Percentiles rank a stretch among this genome's conserved stretches.
Conservation (phyloP, 2,113 vertebrate genomes). For the Thalassarche chlororhynchos region DNA sequence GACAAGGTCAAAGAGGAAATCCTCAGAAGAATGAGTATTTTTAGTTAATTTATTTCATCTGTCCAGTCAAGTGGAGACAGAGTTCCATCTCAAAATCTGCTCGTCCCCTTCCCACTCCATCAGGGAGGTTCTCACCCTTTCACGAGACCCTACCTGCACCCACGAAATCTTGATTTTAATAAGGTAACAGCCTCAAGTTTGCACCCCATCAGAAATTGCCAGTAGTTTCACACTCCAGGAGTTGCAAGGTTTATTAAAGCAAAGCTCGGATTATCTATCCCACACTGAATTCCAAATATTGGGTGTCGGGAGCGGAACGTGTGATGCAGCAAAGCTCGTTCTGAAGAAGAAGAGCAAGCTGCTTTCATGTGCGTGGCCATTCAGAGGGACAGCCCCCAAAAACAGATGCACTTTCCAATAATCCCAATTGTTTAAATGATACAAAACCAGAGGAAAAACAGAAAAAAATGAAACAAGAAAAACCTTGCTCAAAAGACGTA, state of each 20-base stretch:
- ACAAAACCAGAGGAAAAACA: not conserved
- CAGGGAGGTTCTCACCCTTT: not conserved
- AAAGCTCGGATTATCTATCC: not conserved
- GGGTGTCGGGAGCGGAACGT: not conserved
- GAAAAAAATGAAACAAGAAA: not conserved
- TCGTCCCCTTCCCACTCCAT: not conserved
- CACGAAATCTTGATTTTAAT: not conserved
- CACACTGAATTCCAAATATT: not conserved
- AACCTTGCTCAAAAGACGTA: not conserved
- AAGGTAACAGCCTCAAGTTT: not conserved
- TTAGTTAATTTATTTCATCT: not conserved
- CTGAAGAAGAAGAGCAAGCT: not conserved
- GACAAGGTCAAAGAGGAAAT: not conserved
- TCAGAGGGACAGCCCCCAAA: not conserved
- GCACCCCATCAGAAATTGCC: not conserved
- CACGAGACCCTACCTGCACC: not conserved
- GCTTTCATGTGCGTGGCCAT: not conserved
- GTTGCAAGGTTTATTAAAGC: not conserved
- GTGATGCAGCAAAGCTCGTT: not conserved
- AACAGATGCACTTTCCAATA: not conserved
- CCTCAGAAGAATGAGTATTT: not conserved
- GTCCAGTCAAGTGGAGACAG: not conserved
- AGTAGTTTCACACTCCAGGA: not conserved
- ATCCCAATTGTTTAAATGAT: accelerated
- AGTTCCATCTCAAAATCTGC: not conserved